Percentiles rank a stretch among this genome's conserved stretches.
Conservation (phyloP, 2,888 invertebrate species). For the Habroteleia sp. region DNA sequence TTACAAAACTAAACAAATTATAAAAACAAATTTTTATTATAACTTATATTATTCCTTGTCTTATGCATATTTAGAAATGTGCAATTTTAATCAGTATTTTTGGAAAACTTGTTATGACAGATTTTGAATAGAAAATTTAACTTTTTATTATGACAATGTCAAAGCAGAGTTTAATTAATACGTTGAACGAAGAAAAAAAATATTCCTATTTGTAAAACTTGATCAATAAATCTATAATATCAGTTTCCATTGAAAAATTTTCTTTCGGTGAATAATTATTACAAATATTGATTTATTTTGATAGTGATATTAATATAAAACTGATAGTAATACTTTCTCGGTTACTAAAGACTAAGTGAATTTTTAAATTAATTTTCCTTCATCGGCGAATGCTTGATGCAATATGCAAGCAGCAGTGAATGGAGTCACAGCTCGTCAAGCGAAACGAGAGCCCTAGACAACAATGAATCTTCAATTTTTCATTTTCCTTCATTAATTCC, state of each 20-base stretch:
- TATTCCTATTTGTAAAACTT: too few relatives aligned
- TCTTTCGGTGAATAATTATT: constrained; percentile 12
- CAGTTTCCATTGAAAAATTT: background rate
- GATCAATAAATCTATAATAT: constrained; percentile 18
- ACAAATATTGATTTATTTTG: constrained; percentile 19
- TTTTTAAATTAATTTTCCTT: constrained; percentile 43
- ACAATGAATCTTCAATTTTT: constrained; percentile 71
- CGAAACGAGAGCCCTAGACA: constrained; percentile 66
- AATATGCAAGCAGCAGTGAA: constrained; percentile 49
- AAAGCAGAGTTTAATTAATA: too few relatives aligned
- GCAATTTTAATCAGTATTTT: too few relatives aligned
- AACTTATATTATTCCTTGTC: too few relatives aligned
- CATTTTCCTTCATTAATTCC: constrained; percentile 66
- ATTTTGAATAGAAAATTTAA: too few relatives aligned
- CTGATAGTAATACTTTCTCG: constrained; percentile 1
- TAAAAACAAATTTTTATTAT: too few relatives aligned
- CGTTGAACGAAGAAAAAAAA: too few relatives aligned
- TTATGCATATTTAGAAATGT: too few relatives aligned
- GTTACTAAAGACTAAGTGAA: constrained; percentile 20
- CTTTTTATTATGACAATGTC: too few relatives aligned
- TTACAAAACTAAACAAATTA: background rate
- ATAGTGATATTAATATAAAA: constrained; percentile 24
- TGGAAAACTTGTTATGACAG: too few relatives aligned
- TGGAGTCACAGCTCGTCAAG: constrained; percentile 68
- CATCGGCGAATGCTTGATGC: constrained; percentile 27